Conservation (phyloP, 1,140 invertebrate genomes). For the Ephestia elutella region DNA sequence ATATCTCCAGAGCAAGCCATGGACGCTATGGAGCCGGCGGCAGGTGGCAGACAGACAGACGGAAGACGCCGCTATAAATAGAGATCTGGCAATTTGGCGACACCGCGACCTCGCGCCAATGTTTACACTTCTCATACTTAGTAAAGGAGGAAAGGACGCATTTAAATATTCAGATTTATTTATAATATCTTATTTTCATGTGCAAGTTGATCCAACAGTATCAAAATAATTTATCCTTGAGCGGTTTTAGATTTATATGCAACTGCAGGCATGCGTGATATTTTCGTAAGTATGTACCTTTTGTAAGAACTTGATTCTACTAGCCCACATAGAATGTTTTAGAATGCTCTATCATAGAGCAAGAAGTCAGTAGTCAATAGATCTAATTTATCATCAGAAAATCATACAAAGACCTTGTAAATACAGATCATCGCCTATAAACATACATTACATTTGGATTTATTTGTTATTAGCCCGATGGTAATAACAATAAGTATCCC, state of each 20-base stretch:
- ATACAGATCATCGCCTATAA: too few relatives aligned
- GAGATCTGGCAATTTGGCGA: conserved; percentile 57
- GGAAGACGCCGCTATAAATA: conserved; percentile 69
- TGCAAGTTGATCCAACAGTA: not conserved
- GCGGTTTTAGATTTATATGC: not conserved
- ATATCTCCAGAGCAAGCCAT: conserved; percentile 26
- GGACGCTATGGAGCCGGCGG: conserved; percentile 20
- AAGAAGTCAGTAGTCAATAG: too few relatives aligned
- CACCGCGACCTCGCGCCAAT: conserved; percentile 57
- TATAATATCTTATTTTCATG: not conserved
- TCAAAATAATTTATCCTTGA: not conserved
- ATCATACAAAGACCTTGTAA: too few relatives aligned
- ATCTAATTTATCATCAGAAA: too few relatives aligned
- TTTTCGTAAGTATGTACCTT: not conserved
- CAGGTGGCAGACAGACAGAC: conserved; percentile 67
- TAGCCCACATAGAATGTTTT: too few relatives aligned
- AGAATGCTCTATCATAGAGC: too few relatives aligned
- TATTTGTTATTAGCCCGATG: too few relatives aligned
- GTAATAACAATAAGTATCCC: too few relatives aligned
- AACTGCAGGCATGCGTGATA: not conserved
- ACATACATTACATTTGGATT: too few relatives aligned
- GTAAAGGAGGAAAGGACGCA: conserved; percentile 11
- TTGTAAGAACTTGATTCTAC: conserved; percentile 24
- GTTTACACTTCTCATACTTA: conserved; percentile 47
- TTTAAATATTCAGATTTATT: conserved; percentile 1